phyloP scores from a whole-genome alignment of 2,113 vertebrate genomes.

The Tenebrosternarchus preto region DNA sequence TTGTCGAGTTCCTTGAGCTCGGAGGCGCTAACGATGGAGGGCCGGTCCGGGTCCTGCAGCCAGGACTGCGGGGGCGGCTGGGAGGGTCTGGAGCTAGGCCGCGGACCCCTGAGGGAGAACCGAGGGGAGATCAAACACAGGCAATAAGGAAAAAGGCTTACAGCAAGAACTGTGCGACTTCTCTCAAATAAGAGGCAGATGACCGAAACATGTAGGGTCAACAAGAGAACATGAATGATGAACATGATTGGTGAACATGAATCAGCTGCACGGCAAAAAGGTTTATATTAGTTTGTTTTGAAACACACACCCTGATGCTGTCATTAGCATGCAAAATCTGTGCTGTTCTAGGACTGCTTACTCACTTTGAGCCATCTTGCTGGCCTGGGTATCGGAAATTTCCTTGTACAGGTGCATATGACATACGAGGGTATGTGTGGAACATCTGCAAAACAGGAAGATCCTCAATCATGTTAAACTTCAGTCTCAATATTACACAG shows the following conservation, averaged over 20 bases:
- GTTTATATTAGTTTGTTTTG: not conserved
- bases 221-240: too few relatives aligned
- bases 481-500: not conserved
- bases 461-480: not conserved
- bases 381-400: conserved; percentile 82
- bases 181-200: not conserved
- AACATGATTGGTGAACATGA: too few relatives aligned
- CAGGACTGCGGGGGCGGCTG: conserved; percentile 77
- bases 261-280: not conserved
- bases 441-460: conserved; percentile 82
- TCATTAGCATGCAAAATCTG: not conserved
- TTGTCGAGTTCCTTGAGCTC: conserved; percentile 97
- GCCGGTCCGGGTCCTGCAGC: conserved; percentile 89
- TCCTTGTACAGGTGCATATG: conserved; percentile 82
- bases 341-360: conserved; percentile 4
- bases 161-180: too few relatives aligned
- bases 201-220: not conserved
- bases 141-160: too few relatives aligned
- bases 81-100: conserved; percentile 74
- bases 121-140: too few relatives aligned
- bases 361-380: conserved; percentile 86
- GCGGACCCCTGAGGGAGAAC: conserved; percentile 71
- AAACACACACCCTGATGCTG: not conserved
- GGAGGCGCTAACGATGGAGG: conserved; percentile 92
- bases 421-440: conserved; percentile 89